Evolutionary conservation across 2,113 vertebrate species (phyloP).

Genomic region (Anoura caudifer): DNA sequence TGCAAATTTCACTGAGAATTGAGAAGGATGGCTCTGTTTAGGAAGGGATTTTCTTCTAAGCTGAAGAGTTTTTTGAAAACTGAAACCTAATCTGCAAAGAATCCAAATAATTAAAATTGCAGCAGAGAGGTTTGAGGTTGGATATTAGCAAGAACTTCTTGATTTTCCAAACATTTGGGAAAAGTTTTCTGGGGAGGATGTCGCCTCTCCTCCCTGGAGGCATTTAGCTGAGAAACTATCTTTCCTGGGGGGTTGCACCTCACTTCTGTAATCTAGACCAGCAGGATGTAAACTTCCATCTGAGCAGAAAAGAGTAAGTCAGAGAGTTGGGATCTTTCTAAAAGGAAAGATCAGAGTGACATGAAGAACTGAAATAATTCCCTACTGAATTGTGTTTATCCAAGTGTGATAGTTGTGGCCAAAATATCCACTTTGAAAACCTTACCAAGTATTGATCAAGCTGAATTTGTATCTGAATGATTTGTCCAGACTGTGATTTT

Average conservation of each 20-base stretch:
- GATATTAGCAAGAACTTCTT: not conserved
- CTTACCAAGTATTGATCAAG: not conserved
- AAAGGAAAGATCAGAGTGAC: not conserved
- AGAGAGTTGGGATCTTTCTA: not conserved
- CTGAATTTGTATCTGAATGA: conserved; percentile 11
- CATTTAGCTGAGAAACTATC: not conserved
- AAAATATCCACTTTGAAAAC: conserved; percentile 13
- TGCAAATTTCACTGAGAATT: conserved; percentile 39
- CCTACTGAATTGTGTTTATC: not conserved
- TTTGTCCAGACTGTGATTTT: not conserved
- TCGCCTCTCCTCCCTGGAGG: not conserved
- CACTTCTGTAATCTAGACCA: not conserved
- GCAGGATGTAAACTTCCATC: not conserved
- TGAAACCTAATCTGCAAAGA: conserved; percentile 25
- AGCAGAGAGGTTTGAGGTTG: not conserved
- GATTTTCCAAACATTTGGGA: conserved; percentile 5
- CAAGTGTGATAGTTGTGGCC: not conserved
- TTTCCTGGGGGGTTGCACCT: not conserved
- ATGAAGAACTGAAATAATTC: conserved; percentile 2
- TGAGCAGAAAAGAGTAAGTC: not conserved
- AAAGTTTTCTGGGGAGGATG: not conserved
- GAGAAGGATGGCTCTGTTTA: not conserved
- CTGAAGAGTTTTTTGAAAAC: not conserved
- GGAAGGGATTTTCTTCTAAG: conserved; percentile 23
- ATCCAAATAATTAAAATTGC: not conserved